Evolutionary conservation across 2,113 vertebrate species (phyloP), one percentile per base, ranked within the genome.

Genomic region (Hemichromis elongatus): DNA sequence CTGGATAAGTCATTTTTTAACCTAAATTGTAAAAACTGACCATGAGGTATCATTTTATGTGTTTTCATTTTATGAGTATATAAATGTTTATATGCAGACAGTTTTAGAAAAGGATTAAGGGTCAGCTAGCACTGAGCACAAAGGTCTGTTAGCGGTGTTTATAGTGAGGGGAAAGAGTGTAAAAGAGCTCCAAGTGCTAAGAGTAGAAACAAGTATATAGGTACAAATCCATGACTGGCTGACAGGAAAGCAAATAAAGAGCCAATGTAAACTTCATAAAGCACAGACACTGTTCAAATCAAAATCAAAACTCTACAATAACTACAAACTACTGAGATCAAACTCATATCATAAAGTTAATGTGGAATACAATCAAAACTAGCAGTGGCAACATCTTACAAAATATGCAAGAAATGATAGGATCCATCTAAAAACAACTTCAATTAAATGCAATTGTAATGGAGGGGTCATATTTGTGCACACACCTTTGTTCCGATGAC

Each of bases 401-500:
- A 0, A 70, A 18, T 70, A 2, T 53, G 4, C 50, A 53, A 19
- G 3, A 1, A 21, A 5, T 47, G 45, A 47, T 53, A 10, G 9
- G 52, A 53, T 9, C 52, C 19, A 19, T 12, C 7, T 79, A 56
- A 61, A 57, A 59, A 68, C 0, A 30, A 12, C 0, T 37, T 63
- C 33, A 63, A 0, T 63, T 63, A 13, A 37, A 63, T 13, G 33
- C 9, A 63, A 63, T 6, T 5, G 33, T 4, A 13, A 61, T 35
- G 57, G 30, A 33, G 57, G 9, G 57, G 28, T 21, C 33, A 63
- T 68, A 24, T 42, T 3, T 42, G 63, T 37, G 28, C 81, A 68
- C 79, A 70, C 35, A 92, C 93, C 87, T 94, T 92, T 3, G 87
- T 85, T 14, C 63, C 18, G 3, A 86, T 10, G 2, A 92, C 19